A percentile compares a stretch with the other conserved stretches of the same genome.
These are phyloP conservation scores for Rhogogaster chlorosoma DNA, from an alignment of 2,888 invertebrate species.

Conservation along the genomic window DNA sequence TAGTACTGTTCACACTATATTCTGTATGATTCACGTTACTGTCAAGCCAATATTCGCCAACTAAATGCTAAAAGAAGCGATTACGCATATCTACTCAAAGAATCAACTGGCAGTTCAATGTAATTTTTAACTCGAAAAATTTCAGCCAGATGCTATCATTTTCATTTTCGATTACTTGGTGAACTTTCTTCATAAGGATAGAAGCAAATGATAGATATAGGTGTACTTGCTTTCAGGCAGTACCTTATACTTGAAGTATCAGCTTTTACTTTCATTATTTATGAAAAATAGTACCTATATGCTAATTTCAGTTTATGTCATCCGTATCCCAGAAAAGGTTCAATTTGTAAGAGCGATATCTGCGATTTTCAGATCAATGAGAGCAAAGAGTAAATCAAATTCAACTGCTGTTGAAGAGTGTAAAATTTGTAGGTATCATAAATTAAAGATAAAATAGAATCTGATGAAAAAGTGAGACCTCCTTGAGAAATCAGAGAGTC, in stretches of 20 bases:
- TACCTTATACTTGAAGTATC: background rate
- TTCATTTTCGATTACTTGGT: background rate
- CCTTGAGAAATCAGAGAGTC: conserved; percentile 13
- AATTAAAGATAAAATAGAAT: background rate
- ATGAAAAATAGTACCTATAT: background rate
- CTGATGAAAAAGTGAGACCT: background rate
- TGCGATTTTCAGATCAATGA: background rate
- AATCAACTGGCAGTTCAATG: background rate
- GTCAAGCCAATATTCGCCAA: background rate
- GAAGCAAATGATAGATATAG: background rate
- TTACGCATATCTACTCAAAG: background rate
- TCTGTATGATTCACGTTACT: background rate
- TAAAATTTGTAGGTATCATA: background rate
- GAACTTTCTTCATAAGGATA: background rate
- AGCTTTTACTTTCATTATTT: background rate
- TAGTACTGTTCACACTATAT: no score
- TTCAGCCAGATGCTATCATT: background rate
- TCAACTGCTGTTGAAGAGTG: background rate
- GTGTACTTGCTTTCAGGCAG: background rate
- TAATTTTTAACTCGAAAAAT: background rate
- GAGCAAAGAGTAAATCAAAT: background rate
- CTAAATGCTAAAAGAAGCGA: background rate
- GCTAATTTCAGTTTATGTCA: background rate
- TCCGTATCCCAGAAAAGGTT: background rate
- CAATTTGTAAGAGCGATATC: background rate